A percentile compares a stretch with the other conserved stretches of the same genome.
Evolutionary conservation across 1,140 invertebrate species (phyloP).

Genomic region (Pseudomyrmex concolor): DNA sequence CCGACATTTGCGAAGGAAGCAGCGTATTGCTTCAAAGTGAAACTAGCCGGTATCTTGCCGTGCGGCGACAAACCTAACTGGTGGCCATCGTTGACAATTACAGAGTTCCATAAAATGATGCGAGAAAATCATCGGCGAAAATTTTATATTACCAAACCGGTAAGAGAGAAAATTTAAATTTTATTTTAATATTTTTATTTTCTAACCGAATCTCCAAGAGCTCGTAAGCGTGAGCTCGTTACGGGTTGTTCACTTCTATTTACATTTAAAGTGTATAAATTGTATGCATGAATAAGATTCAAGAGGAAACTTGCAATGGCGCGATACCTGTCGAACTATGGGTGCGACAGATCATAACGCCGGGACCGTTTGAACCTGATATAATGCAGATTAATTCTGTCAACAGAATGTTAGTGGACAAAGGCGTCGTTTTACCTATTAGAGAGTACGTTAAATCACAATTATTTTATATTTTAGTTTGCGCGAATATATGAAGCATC

Average conservation of each 20-base stretch:
- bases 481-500: not conserved
- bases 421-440: slow-evolving; percentile 86
- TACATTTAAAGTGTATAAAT: not conserved
- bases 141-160: slow-evolving; percentile 80
- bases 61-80: slow-evolving; percentile 82
- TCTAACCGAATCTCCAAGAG: too few relatives aligned
- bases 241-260: too few relatives aligned
- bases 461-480: slow-evolving; percentile 14
- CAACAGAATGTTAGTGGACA: slow-evolving; percentile 85
- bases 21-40: slow-evolving; percentile 85
- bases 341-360: slow-evolving; percentile 81
- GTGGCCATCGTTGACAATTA: slow-evolving; percentile 85
- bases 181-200: too few relatives aligned
- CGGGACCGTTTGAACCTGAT: slow-evolving; percentile 84
- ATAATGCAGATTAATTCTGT: slow-evolving; percentile 85
- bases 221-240: too few relatives aligned
- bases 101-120: slow-evolving; percentile 85
- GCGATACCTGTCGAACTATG: slow-evolving; percentile 86
- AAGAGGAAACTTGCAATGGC: slow-evolving; percentile 70
- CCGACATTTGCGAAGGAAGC: slow-evolving; percentile 80
- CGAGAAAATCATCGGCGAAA: slow-evolving; percentile 76
- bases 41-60: slow-evolving; percentile 85
- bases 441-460: slow-evolving; percentile 72
- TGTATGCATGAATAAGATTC: slow-evolving; percentile 15
- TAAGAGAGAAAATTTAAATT: slow-evolving; percentile 56